Base-by-base conservation (phyloP, 2,113 vertebrate species). In the Trichomycterus rosablanca region DNA sequence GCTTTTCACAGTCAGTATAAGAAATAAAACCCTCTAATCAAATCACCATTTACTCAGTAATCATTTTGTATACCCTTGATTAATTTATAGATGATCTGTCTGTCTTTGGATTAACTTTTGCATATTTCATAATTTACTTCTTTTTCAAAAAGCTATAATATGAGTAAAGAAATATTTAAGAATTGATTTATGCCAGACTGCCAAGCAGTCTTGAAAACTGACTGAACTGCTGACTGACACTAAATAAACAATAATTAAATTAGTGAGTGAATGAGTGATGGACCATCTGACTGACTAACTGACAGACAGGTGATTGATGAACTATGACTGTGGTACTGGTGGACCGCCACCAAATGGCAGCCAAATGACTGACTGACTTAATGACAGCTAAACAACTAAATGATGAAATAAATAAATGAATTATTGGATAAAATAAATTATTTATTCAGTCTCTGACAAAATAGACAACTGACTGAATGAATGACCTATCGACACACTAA, bases 61-160 rank as follows among this genome's bases (percentile, higher is more conserved):
- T 83, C 68, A 72, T 70, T 67, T 50, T 79, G 63, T 75, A 74
- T n/a, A n/a, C n/a, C n/a, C n/a, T n/a, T 79, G 80, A 81, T 85
- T 83, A 81, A 75, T 67, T 81, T 82, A 81, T 74, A 78, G 81
- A 81, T 35, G 45, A 79, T 83, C 76, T 72, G 71, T 81, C 71
- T 60, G 54, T 67, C 59, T 60, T 69, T 48, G 26, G 66, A 52
- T 67, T 49, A 70, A 59, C 62, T 60, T 66, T 72, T 71, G 74
- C 77, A 76, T 79, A 64, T 80, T 81, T 82, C 72, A 79, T 80
- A 24, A 59, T 67, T 37, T 44, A 51, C 43, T 52, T 59, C 19
- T 52, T 24, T 9, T 30, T n/a, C n/a, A n/a, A n/a, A n/a, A n/a
- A 19, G 24, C 19, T 32, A 18, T 19, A 12, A 5, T 52, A 28